Base-by-base conservation (phyloP, 2,113 vertebrate species). In the Pampusana beccarii region DNA sequence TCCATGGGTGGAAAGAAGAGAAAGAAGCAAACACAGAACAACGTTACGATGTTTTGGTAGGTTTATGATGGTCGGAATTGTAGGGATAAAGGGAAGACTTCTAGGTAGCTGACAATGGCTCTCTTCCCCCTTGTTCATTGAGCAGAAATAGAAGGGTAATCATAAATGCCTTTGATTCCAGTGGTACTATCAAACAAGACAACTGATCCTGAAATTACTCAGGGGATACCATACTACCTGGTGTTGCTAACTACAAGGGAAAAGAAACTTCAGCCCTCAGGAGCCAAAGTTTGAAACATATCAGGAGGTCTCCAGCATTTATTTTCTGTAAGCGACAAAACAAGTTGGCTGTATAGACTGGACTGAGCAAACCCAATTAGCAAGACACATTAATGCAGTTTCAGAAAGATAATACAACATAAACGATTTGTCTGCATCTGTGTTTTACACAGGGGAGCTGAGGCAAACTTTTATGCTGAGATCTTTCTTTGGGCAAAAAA, bases 401-500 rank as follows among this genome's bases (percentile, higher is more conserved):
- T 73, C 46, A 86, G 64, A 73, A 92, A 42, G 40, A 28, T 86
- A 69, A 80, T 36, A 36, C 9, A 34, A 60, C 18, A 67, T 7
- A 82, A 92, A 88, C 4, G 0, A 9, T 40, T 82, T 71, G 92
- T 79, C 58, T 90, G 44, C 36, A 77, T 57, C 36, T 70, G 29
- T 38, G 19, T 65, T 90, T 73, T 58, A 70, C 51, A 31, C 0
- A 6, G 44, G 8, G 29, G 29, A 93, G 20, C 15, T 0, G 0
- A 89, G 16, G 36, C 53, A 73, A 81, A 56, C 26, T 42, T 51
- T 69, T 62, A 19, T 10, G 16, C 67, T 36, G 38, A 44, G 54
- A 72, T 78, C 51, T 74, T 66, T 77, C 78, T 83, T 77, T 2
- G 73, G 60, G 36, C 40, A 87, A 92, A 94, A 42, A 87, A 96